A percentile compares a stretch with the other conserved stretches of the same genome.
phyloP scores from a whole-genome alignment of 2,888 invertebrate species.

The Abrostola tripartita region DNA sequence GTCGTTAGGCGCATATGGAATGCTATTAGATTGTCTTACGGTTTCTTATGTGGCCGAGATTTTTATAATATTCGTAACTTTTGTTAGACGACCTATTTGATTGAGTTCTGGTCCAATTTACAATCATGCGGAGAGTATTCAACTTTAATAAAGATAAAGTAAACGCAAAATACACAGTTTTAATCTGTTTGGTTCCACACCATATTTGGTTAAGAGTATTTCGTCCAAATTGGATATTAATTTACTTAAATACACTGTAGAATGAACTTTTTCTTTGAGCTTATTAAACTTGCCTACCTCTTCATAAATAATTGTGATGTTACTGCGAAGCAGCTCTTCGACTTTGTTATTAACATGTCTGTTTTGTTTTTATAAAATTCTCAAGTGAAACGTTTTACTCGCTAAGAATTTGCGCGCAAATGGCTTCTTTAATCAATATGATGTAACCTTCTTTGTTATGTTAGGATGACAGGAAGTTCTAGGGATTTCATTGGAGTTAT shows the following conservation, averaged over 20 bases:
- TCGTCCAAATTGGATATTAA: slow-evolving; percentile 25
- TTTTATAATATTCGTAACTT: slow-evolving; percentile 18
- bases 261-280: slow-evolving; percentile 35
- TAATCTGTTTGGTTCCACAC: slow-evolving; percentile 19
- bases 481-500: not conserved
- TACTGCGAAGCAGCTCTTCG: slow-evolving; percentile 8
- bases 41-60: slow-evolving; percentile 27
- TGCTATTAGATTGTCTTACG: slow-evolving; percentile 54
- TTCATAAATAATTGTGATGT: slow-evolving; percentile 42
- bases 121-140: too few relatives aligned
- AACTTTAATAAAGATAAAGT: too few relatives aligned
- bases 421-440: not conserved
- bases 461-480: not conserved
- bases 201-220: slow-evolving; percentile 25
- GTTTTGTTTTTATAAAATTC: slow-evolving; percentile 23
- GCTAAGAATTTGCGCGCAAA: not conserved
- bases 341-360: slow-evolving; percentile 5
- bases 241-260: slow-evolving; percentile 8
- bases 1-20: slow-evolving; percentile 61
- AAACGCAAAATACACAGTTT: not conserved
- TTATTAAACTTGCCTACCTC: slow-evolving; percentile 33
- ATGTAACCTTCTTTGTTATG: not conserved
- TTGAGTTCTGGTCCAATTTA: not conserved
- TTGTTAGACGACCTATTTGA: slow-evolving; percentile 13
- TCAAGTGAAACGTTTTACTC: slow-evolving; percentile 8